These are phyloP conservation scores for Tortrix viridana DNA, from an alignment of 2,888 invertebrate genomes.

Conservation along the genomic window DNA sequence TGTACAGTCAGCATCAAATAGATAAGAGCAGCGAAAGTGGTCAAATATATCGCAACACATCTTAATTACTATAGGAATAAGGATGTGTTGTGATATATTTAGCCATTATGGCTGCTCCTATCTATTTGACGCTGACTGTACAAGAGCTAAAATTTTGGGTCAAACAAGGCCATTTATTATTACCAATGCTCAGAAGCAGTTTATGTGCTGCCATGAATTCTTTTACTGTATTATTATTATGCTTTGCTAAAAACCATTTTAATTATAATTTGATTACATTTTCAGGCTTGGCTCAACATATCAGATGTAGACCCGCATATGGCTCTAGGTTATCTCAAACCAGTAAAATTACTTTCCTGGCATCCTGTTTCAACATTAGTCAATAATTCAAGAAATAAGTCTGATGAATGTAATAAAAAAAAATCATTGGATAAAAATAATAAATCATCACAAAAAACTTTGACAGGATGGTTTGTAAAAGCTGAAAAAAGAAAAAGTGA, in stretches of 20 bases:
- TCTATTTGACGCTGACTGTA: too few species aligned
- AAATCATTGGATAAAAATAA: constrained; percentile 57
- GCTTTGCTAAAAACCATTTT: not conserved
- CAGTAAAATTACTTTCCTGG: constrained; percentile 83
- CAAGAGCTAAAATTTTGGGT: too few species aligned
- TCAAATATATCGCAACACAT: too few species aligned
- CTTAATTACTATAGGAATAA: too few species aligned
- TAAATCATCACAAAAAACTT: constrained; percentile 67
- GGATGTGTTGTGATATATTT: too few species aligned
- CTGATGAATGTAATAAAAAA: constrained; percentile 82
- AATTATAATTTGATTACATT: constrained; percentile 38
- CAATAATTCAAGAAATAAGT: constrained; percentile 89
- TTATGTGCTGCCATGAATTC: too few species aligned
- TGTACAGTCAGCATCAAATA: too few species aligned
- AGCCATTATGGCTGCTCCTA: too few species aligned
- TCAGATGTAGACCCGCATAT: constrained; percentile 77
- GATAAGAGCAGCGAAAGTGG: too few species aligned
- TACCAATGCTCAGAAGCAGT: too few species aligned
- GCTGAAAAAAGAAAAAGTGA: constrained; percentile 61
- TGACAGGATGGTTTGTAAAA: constrained; percentile 72
- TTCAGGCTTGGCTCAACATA: constrained; percentile 88
- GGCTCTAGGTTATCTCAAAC: constrained; percentile 83
- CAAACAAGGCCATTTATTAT: too few species aligned
- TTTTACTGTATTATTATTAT: not conserved
- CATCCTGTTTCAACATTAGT: constrained; percentile 89